A percentile compares a stretch with the other conserved stretches of the same genome.
Conservation (phyloP, 2,113 vertebrate genomes). For the Rhynchomys soricoides region DNA sequence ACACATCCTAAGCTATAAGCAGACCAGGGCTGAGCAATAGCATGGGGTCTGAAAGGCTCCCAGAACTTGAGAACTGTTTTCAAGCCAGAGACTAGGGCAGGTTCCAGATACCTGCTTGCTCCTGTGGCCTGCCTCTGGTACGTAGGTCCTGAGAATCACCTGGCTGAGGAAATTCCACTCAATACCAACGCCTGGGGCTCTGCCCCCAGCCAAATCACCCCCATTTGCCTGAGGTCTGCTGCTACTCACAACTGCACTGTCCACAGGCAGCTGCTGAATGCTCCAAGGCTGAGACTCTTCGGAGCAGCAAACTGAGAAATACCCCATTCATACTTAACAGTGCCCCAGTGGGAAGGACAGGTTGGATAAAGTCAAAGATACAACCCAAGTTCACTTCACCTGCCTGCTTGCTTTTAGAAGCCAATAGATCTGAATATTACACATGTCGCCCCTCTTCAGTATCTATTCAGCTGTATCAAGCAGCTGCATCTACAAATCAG, state of each 20-base stretch:
- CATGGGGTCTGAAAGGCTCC: not conserved
- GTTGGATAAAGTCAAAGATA: not conserved
- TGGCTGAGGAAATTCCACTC: not conserved
- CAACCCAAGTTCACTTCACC: not conserved
- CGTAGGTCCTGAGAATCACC: not conserved
- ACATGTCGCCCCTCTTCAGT: rapidly evolving
- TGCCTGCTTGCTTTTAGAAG: not conserved
- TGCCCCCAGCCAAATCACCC: not conserved
- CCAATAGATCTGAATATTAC: not conserved
- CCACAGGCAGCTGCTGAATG: not conserved
- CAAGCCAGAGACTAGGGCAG: not conserved
- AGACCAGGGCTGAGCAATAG: not conserved
- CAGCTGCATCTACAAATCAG: not conserved
- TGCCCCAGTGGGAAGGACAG: not conserved
- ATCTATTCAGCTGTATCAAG: rapidly evolving
- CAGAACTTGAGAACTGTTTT: not conserved
- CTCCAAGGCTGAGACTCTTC: not conserved
- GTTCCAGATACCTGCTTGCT: not conserved
- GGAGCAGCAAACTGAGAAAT: not conserved
- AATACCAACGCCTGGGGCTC: not conserved
- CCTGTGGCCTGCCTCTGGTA: not conserved
- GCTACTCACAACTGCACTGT: not conserved
- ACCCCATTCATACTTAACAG: not conserved
- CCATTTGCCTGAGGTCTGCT: not conserved
- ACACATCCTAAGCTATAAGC: not conserved